Percentiles rank a stretch among this genome's conserved stretches.
Evolutionary conservation across 2,888 invertebrate species (phyloP).

Genomic region (Protophormia terraenovae): DNA sequence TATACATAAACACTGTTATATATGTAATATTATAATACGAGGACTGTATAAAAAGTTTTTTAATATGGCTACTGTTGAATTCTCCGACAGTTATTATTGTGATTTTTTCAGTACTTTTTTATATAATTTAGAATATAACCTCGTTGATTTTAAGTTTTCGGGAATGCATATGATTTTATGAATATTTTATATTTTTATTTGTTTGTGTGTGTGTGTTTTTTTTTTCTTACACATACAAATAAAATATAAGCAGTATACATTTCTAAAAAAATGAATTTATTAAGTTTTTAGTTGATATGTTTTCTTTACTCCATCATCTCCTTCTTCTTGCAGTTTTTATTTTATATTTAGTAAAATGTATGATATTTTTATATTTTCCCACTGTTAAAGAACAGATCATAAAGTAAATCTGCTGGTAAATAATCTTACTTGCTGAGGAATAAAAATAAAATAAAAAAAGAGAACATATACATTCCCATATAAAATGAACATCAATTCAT

Average conservation of each 20-base stretch:
- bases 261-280: neutral
- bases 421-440: neutral
- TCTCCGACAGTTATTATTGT: no score
- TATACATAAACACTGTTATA: no score
- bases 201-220: neutral
- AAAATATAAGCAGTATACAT: neutral
- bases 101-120: no score
- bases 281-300: conserved; percentile 23
- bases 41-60: no score
- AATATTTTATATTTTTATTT: conserved; percentile 29
- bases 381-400: conserved; percentile 8
- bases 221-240: neutral
- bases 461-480: neutral
- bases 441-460: neutral
- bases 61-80: no score
- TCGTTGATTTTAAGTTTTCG: neutral
- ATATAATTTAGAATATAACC: no score
- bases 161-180: conserved; percentile 26
- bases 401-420: conserved; percentile 35
- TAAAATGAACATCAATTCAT: conserved; percentile 2
- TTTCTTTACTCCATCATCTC: neutral
- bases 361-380: neutral
- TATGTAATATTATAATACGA: no score
- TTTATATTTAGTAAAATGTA: neutral
- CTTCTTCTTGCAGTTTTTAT: neutral